These are phyloP conservation scores for Megaceryle torquata DNA, from an alignment of 2,113 vertebrate species.

Conservation along the genomic window DNA sequence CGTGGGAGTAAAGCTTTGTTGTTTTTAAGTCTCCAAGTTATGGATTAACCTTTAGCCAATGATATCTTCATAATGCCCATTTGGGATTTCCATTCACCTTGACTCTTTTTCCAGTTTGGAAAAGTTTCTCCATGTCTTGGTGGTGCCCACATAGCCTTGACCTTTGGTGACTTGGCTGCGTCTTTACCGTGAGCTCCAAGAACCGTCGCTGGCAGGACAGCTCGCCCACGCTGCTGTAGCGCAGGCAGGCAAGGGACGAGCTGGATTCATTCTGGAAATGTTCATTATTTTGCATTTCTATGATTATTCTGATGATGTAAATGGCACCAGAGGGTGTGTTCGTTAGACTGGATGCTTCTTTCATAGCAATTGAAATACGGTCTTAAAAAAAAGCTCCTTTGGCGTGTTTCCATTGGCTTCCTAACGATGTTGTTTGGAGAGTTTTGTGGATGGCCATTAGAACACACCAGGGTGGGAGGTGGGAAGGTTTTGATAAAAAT, in stretches of 20 bases:
- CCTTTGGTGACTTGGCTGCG: neutral
- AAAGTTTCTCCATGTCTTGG: neutral
- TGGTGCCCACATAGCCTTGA: neutral
- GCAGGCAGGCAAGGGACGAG: neutral
- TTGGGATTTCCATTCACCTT: neutral
- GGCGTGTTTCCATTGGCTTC: too few species aligned
- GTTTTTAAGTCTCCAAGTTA: neutral
- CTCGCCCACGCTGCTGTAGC: neutral
- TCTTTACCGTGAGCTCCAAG: neutral
- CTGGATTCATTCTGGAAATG: neutral
- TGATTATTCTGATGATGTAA: neutral
- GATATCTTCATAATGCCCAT: rapidly evolving
- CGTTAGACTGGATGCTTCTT: neutral
- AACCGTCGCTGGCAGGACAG: neutral
- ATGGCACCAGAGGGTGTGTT: neutral
- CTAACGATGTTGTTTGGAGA: neutral
- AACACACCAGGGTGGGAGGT: neutral
- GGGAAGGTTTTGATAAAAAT: neutral
- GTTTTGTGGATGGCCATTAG: neutral
- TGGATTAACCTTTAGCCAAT: neutral
- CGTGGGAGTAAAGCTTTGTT: neutral
- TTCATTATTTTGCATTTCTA: neutral
- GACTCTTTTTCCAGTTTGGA: neutral
- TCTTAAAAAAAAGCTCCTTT: neutral
- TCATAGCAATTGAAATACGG: neutral